These are phyloP conservation scores for Indicator indicator DNA, from an alignment of 2,113 vertebrate genomes.

Conservation along the genomic window DNA sequence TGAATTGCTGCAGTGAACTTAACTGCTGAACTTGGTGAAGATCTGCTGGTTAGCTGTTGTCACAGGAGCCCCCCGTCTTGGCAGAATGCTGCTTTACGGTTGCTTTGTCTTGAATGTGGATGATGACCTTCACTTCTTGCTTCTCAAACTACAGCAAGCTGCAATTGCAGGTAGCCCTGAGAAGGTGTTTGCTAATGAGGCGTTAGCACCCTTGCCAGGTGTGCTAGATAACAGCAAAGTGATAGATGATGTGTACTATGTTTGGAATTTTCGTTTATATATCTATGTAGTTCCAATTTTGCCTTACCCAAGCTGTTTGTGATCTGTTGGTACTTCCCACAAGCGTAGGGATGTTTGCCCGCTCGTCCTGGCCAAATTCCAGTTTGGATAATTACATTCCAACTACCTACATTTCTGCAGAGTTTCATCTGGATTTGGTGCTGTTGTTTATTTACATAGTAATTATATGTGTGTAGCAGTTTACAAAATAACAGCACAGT, in stretches of 20 bases:
- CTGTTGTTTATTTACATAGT: constrained; percentile 13
- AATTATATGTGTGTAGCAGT: neutral
- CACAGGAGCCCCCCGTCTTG: neutral
- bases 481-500: neutral
- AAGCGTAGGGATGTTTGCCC: neutral
- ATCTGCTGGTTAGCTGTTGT: neutral
- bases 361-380: neutral
- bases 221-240: neutral
- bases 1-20: neutral
- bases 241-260: neutral
- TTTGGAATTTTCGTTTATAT: neutral
- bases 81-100: neutral
- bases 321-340: neutral
- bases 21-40: neutral
- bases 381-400: neutral
- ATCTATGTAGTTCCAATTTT: neutral
- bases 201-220: neutral
- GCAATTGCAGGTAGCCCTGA: neutral
- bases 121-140: neutral
- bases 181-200: neutral
- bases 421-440: constrained; percentile 23
- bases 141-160: neutral
- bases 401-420: neutral
- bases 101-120: neutral
- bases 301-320: neutral